Base-by-base conservation (phyloP, 2,797 vertebrate species). In the Eremophila alpestris region DNA sequence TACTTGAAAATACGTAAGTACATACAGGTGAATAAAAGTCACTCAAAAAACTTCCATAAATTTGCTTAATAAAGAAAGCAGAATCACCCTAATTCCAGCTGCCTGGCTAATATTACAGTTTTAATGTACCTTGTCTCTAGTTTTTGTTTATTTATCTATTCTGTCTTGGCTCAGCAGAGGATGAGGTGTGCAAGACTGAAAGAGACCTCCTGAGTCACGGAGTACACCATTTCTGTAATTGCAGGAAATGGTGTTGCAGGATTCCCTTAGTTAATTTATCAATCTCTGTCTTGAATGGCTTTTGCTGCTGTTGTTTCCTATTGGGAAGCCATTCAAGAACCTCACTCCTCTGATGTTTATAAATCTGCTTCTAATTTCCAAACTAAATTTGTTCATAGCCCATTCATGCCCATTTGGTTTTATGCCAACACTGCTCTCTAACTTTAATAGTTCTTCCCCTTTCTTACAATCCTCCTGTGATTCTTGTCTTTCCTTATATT, bases 291-390 rank as follows among this genome's bases (percentile, higher is more conserved):
- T 91, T 13, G 1, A 86, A 73, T 3, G 10, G 26, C 19, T 91
- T 92, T 95, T 91, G 54, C 30, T 90, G 40, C 40, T 82, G 4
- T 88, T 93, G 36, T 64, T 90, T 91, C 70, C 67, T 90, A 52
- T 83, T 91, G 67, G 80, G 79, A 96, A 93, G 29, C 32, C 19
- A 46, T 91, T 96, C 87, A 93, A 96, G 55, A 90, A 59, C 27
- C 26, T 94, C 21, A 11, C 45, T 94, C 13, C 41, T 93, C 49
- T 78, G 60, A 59, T 87, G 38, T 83, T 89, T 91, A 78, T 78
- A 94, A 94, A 88, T 81, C 76, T 94, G 76, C 73, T 89, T 90
- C 79, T 81, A 55, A 94, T 94, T 94, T 93, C 48, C 67, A 91
- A 73, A 69, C 16, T 26, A 62, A 83, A 82, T 76, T 86, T 81